Base-by-base conservation (phyloP, 2,888 invertebrate genomes). In the Lasioglossum malachurum region DNA sequence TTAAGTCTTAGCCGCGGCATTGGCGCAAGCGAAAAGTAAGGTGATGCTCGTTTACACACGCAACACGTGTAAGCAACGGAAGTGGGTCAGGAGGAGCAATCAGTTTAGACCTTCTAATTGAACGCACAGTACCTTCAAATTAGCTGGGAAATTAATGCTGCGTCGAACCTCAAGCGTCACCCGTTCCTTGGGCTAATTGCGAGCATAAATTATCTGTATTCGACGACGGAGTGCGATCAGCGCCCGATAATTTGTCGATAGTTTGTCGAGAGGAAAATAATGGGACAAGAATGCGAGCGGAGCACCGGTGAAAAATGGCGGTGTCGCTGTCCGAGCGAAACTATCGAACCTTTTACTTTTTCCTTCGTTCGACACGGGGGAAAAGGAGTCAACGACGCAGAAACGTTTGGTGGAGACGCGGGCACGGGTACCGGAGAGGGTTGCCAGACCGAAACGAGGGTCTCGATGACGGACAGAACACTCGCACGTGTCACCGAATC, bases 71-170 rank as follows among this genome's bases (percentile, higher is more conserved):
- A 16, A 64, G n/a, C 44, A 10, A 14, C 12, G 75, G 38, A 78
- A 75, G 73, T 77, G 41, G 77, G 78, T 79, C 84, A 80, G 35
- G 35, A 23, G 44, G 27, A 4, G 53, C 57, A 81, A 84, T 81
- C 84, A 57, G 77, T 78, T 86, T 75, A 80, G 44, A n/a, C 57
- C 41, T 60, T 27, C 31, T 81, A 86, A 86, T 86, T 84, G 64
- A 76, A 73, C 80, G 84, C 69, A 69, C 78, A 60, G 71, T 72
- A n/a, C 53, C 64, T 57, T 80, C 71, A 84, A 78, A 81, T 86
- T 86, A 84, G 76, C 64, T 16, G 19, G 73, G 75, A 78, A 74
- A 86, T 81, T 84, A 86, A 78, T 72, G 67, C 31, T 27, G 5
- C 49, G 12, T 57, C 53, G 67, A 72, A 57, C 67, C 49, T 41